Evolutionary conservation across 1,140 invertebrate species (phyloP).

Genomic region (Chironomus tepperi): DNA sequence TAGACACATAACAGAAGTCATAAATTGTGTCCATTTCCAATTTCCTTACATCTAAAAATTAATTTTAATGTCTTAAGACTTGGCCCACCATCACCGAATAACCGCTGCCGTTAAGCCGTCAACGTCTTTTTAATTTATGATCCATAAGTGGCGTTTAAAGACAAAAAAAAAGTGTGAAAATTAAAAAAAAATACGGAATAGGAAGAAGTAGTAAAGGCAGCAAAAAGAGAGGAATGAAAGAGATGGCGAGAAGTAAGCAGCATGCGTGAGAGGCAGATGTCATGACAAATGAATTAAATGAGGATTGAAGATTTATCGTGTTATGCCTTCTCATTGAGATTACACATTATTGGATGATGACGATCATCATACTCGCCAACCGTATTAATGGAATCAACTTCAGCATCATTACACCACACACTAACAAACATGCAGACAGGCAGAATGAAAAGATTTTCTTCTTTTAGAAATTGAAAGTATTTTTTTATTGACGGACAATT

Average conservation of each 20-base stretch:
- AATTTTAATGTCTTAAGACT: background rate
- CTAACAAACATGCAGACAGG: too few species aligned
- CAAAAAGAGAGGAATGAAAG: background rate
- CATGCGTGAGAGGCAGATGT: background rate
- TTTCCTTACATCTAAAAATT: background rate
- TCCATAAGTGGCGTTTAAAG: slow-evolving; percentile 1
- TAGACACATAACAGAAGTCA: background rate
- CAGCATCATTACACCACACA: too few species aligned
- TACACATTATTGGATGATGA: background rate
- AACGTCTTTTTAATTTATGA: background rate
- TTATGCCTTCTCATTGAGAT: background rate
- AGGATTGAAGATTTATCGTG: background rate
- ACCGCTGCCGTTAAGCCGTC: background rate
- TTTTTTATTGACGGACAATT: background rate
- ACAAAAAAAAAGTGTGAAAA: slow-evolving; percentile 8
- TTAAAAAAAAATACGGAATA: background rate
- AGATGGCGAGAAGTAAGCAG: background rate
- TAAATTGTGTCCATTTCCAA: slow-evolving; percentile 1
- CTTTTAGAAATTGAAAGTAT: background rate
- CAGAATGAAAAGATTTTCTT: background rate
- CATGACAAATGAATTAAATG: slow-evolving; percentile 1
- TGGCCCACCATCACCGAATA: background rate
- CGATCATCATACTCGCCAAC: background rate
- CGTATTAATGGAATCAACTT: too few species aligned
- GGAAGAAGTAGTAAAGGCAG: background rate